These are phyloP conservation scores for Salticus scenicus DNA, from an alignment of 2,888 invertebrate species.

Conservation along the genomic window DNA sequence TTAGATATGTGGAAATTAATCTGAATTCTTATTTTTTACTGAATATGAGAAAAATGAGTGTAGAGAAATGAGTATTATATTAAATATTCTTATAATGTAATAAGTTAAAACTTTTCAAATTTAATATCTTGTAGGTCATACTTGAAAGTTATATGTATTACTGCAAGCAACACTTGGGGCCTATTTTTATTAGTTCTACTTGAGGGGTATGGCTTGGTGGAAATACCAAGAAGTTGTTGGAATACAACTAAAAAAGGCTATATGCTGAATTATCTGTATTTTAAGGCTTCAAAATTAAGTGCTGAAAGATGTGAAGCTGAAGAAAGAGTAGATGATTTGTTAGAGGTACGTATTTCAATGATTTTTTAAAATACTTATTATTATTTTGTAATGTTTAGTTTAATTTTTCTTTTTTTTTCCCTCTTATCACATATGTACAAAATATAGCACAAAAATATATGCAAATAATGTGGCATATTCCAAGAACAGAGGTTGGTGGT, in stretches of 20 bases:
- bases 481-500: too few relatives aligned
- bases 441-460: too few relatives aligned
- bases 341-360: constrained; percentile 89
- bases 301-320: constrained; percentile 97
- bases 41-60: too few relatives aligned
- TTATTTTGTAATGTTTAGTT: too few relatives aligned
- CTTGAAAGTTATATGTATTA: constrained; percentile 96
- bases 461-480: too few relatives aligned
- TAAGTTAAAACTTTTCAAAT: too few relatives aligned
- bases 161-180: constrained; percentile 99
- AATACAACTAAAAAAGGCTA: constrained; percentile 90
- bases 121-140: constrained; percentile 80
- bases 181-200: constrained; percentile 93
- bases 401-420: too few relatives aligned
- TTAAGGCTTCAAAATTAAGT: constrained; percentile 94
- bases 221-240: constrained; percentile 92
- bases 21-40: too few relatives aligned
- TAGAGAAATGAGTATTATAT: too few relatives aligned
- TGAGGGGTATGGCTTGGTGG: constrained; percentile 94
- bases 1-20: too few relatives aligned
- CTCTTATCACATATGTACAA: not conserved
- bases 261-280: constrained; percentile 89
- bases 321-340: constrained; percentile 94
- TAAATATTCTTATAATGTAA: too few relatives aligned
- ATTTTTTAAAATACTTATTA: too few relatives aligned